Evolutionary conservation across 2,888 invertebrate genomes (phyloP).

Genomic region (Parelbella ahira): DNA sequence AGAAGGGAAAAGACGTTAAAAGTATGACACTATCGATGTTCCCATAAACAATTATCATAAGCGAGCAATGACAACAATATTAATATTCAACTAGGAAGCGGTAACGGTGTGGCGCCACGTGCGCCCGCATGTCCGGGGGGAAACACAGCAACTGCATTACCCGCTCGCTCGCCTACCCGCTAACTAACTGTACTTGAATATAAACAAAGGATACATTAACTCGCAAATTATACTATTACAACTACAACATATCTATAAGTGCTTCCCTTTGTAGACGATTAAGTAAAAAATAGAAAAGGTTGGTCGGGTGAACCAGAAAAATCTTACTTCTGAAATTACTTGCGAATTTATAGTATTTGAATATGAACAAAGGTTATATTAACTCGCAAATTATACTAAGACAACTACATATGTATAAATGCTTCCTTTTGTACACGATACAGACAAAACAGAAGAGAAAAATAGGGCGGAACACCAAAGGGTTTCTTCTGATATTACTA

Average conservation of each 20-base stretch:
- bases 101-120: slow-evolving; percentile 47
- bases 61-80: slow-evolving; percentile 40
- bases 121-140: slow-evolving; percentile 63
- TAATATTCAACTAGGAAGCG: slow-evolving; percentile 58
- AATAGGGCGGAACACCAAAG: too few species aligned
- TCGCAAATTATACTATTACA: neutral
- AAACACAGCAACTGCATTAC: slow-evolving; percentile 66
- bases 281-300: too few species aligned
- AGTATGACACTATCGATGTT: too few species aligned
- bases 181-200: slow-evolving; percentile 3
- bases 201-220: slow-evolving; percentile 2
- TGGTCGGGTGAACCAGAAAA: too few species aligned
- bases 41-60: slow-evolving; percentile 21
- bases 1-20: too few species aligned
- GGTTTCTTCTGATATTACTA: too few species aligned
- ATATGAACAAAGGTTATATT: slow-evolving; percentile 2
- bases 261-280: neutral
- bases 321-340: too few species aligned
- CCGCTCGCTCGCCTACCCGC: slow-evolving; percentile 13
- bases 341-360: slow-evolving; percentile 1
- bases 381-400: neutral
- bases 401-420: neutral
- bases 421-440: neutral
- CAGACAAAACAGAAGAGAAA: too few species aligned
- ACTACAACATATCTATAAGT: neutral